Conservation (phyloP, 2,113 vertebrate genomes). For the Phaethornis superciliosus region DNA sequence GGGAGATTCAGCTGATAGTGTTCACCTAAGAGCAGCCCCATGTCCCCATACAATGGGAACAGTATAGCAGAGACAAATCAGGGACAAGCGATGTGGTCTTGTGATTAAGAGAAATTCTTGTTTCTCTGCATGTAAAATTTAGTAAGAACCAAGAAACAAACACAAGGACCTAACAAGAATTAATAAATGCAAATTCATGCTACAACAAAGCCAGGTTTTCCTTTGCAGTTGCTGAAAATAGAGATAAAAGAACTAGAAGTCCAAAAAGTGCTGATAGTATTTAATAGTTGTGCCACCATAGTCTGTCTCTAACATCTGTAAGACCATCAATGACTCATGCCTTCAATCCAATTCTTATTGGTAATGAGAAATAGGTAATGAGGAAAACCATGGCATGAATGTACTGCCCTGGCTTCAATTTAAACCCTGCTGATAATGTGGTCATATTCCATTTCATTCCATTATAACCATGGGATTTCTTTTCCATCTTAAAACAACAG, state of each 20-base stretch:
- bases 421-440: neutral
- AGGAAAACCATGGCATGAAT: neutral
- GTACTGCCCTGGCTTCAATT: neutral
- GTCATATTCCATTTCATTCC: neutral
- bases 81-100: neutral
- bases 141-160: neutral
- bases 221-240: neutral
- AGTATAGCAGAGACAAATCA: neutral
- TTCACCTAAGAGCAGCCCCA: neutral
- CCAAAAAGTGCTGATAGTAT: neutral
- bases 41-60: neutral
- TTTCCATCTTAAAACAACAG: neutral
- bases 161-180: neutral
- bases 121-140: neutral
- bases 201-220: neutral
- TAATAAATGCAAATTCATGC: neutral
- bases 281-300: neutral
- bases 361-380: neutral
- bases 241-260: neutral
- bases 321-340: neutral
- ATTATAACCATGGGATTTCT: neutral
- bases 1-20: neutral
- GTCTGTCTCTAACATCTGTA: neutral
- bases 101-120: neutral
- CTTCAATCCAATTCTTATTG: neutral